These are phyloP conservation scores for Istiophorus platypterus DNA, from an alignment of 2,113 vertebrate genomes.

Conservation along the genomic window DNA sequence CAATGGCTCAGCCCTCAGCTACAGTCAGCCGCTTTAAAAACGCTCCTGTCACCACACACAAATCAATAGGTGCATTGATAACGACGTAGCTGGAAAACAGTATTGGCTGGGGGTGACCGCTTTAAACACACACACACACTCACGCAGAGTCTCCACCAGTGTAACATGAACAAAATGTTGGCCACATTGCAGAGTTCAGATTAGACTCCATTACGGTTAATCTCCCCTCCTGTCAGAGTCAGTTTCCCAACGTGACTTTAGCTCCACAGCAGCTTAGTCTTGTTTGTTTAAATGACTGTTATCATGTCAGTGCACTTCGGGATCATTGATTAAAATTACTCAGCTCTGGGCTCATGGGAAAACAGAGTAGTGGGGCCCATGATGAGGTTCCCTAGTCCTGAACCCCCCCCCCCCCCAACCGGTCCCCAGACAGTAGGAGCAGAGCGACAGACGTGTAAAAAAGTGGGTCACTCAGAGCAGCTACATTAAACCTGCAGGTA, in stretches of 20 bases:
- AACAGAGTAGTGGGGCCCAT: neutral
- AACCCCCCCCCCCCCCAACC: neutral
- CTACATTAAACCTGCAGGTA: conserved; percentile 49
- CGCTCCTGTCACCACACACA: conserved; percentile 20
- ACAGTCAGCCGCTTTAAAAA: conserved; percentile 27
- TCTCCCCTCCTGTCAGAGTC: no score
- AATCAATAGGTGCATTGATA: conserved; percentile 51
- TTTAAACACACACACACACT: neutral
- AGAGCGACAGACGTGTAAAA: neutral
- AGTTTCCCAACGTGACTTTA: no score
- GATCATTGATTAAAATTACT: neutral
- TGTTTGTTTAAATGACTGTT: no score
- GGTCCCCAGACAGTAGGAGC: no score
- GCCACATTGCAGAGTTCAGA: no score
- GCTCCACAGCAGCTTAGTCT: no score
- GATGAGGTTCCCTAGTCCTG: neutral
- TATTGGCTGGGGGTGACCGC: conserved; percentile 3
- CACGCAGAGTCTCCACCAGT: neutral
- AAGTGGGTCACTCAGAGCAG: conserved; percentile 56
- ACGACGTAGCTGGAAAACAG: conserved; percentile 43
- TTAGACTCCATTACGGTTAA: no score
- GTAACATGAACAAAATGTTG: neutral
- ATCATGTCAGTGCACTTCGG: neutral
- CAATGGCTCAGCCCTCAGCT: no score
- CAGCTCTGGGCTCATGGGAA: neutral